A percentile compares a stretch with the other conserved stretches of the same genome.
Evolutionary conservation across 2,888 invertebrate genomes (phyloP).

Genomic region (Watsonalla cultraria): DNA sequence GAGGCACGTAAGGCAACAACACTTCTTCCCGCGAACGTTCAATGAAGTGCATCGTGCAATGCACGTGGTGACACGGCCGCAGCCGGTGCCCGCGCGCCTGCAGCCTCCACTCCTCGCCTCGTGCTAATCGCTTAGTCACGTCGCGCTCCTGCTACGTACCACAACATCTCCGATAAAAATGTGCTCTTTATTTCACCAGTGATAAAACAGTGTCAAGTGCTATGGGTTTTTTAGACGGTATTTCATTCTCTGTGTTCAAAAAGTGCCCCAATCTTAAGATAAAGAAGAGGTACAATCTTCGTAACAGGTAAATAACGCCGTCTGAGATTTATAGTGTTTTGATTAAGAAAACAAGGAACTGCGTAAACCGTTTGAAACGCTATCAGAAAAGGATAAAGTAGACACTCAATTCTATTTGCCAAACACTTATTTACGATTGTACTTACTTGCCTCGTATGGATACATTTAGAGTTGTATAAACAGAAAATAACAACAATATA

Average conservation of each 20-base stretch:
- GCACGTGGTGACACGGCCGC: constrained; percentile 30
- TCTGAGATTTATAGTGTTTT: background rate
- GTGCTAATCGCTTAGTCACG: constrained; percentile 59
- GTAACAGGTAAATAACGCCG: constrained; percentile 40
- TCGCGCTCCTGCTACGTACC: constrained; percentile 42
- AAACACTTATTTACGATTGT: background rate
- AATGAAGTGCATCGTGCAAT: constrained; percentile 36
- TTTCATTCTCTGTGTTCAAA: constrained; percentile 65
- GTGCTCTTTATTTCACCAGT: constrained; percentile 26
- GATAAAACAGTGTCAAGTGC: constrained; percentile 46
- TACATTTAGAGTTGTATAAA: background rate
- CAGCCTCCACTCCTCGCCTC: constrained; percentile 24
- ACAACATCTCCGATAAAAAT: constrained; percentile 42
- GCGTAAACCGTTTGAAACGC: background rate
- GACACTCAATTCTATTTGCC: background rate
- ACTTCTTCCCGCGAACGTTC: constrained; percentile 23
- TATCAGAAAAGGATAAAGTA: background rate
- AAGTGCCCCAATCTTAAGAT: constrained; percentile 62
- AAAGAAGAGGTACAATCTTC: constrained; percentile 38
- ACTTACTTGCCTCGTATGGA: background rate
- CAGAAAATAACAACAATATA: background rate
- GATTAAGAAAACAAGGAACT: background rate
- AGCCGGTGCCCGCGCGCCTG: constrained; percentile 14
- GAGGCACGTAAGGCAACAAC: constrained; percentile 8
- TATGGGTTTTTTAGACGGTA: constrained; percentile 58